Evolutionary conservation across 1,140 invertebrate species (phyloP).

Genomic region (Lasaia peninsularis): DNA sequence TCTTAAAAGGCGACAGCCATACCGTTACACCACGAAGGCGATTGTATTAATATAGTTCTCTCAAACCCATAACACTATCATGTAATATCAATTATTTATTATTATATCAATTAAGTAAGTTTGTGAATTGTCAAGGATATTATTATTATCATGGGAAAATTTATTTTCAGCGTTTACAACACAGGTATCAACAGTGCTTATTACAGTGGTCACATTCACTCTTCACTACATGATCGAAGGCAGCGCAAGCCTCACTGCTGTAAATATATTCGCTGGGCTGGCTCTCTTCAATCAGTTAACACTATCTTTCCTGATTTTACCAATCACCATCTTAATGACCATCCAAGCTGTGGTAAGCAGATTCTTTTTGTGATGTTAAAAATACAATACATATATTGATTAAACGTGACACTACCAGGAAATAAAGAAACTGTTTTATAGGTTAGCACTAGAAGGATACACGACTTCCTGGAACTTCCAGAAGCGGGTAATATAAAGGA

Average conservation of each 20-base stretch:
- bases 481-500: constrained; percentile 81
- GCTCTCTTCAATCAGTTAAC: constrained; percentile 89
- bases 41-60: too few species aligned
- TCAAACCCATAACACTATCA: too few species aligned
- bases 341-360: constrained; percentile 84
- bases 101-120: too few species aligned
- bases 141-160: constrained; percentile 18
- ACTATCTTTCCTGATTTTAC: constrained; percentile 87
- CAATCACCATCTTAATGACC: constrained; percentile 87
- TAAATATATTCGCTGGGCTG: constrained; percentile 85
- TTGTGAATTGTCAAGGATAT: too few species aligned
- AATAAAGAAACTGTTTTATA: constrained; percentile 55
- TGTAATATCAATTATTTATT: too few species aligned
- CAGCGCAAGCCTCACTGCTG: constrained; percentile 79
- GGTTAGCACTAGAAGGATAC: constrained; percentile 83
- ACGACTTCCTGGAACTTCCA: constrained; percentile 82
- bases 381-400: constrained; percentile 14
- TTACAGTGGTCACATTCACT: constrained; percentile 85
- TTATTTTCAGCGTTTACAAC: constrained; percentile 83
- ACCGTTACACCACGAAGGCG: too few species aligned
- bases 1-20: too few species aligned
- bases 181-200: constrained; percentile 84
- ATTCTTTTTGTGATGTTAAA: constrained; percentile 17
- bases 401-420: constrained; percentile 46
- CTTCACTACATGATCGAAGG: constrained; percentile 80